phyloP scores from a whole-genome alignment of 2,113 vertebrate genomes.

The Crotophaga sulcirostris region DNA sequence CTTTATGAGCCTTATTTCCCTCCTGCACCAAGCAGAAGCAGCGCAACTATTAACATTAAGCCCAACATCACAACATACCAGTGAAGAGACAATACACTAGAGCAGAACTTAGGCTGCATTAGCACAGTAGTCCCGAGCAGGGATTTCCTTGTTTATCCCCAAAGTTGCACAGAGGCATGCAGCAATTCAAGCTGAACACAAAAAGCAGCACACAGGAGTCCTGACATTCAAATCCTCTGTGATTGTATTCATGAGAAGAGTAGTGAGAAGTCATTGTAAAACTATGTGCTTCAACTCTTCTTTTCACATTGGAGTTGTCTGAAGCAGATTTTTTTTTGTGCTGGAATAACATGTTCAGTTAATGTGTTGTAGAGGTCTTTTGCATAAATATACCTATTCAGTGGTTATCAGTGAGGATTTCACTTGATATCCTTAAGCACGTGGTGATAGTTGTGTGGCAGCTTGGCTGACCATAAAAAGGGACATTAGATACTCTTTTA shows the following conservation, averaged over 20 bases:
- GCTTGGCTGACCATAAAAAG: background rate
- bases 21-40: background rate
- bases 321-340: background rate
- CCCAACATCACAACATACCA: background rate
- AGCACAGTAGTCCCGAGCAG: background rate
- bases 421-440: background rate
- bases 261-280: background rate
- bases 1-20: background rate
- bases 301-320: background rate
- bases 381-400: background rate
- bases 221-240: background rate
- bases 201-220: background rate
- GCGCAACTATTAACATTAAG: background rate
- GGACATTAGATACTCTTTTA: background rate
- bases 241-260: background rate
- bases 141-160: background rate
- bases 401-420: background rate
- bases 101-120: background rate
- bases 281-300: background rate
- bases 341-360: background rate
- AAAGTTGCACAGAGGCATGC: background rate
- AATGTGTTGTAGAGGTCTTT: background rate
- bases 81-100: background rate
- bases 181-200: background rate
- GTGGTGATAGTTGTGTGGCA: rapidly evolving